These are phyloP conservation scores for Anolis sagrei DNA, from an alignment of 2,113 vertebrate genomes.

Conservation along the genomic window DNA sequence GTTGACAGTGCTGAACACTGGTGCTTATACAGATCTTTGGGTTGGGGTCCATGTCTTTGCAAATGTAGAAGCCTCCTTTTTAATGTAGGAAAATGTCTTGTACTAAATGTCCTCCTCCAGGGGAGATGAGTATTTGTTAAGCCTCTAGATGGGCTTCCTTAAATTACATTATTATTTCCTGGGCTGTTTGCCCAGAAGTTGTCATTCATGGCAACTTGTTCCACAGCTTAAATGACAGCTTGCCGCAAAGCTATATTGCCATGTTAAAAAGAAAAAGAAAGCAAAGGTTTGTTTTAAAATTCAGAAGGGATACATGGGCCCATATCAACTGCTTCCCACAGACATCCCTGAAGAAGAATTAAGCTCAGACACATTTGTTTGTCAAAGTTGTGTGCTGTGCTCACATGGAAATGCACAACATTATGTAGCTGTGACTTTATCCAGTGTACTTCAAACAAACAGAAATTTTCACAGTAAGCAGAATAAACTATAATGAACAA, in stretches of 20 bases:
- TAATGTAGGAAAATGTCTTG: neutral
- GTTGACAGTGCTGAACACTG: neutral
- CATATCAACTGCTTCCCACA: neutral
- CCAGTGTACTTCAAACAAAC: neutral
- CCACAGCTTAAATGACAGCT: conserved; percentile 28
- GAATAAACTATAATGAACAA: neutral
- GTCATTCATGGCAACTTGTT: conserved; percentile 24
- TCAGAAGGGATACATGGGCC: neutral
- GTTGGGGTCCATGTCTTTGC: neutral
- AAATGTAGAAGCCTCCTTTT: conserved; percentile 7
- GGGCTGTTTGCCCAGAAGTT: conserved; percentile 30
- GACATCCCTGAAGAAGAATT: neutral
- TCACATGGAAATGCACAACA: neutral
- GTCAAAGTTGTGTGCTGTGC: neutral
- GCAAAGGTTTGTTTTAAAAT: conserved; percentile 8
- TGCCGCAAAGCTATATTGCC: neutral
- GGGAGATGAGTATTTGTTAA: conserved; percentile 17
- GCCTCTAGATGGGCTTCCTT: conserved; percentile 3
- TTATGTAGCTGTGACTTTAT: neutral
- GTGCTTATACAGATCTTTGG: neutral
- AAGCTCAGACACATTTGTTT: neutral
- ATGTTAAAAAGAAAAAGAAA: neutral
- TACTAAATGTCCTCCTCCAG: conserved; percentile 5
- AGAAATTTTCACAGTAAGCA: neutral
- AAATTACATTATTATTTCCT: conserved; percentile 38